Conservation (phyloP, 2,113 vertebrate genomes). For the Phrynosoma blainvillii region DNA sequence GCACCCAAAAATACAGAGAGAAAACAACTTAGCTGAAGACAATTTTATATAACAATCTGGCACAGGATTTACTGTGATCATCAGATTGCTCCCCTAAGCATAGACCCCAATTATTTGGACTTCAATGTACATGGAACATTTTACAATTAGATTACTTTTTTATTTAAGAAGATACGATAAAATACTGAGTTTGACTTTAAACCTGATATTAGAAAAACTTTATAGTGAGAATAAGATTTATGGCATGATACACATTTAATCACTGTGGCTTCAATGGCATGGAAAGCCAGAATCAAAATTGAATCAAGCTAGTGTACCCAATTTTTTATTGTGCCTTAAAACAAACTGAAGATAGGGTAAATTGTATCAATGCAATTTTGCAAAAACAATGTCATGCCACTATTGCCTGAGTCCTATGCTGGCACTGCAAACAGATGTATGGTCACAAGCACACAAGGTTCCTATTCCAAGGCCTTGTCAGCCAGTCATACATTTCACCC, state of each 20-base stretch:
- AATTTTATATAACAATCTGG: no score
- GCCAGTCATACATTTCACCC: no score
- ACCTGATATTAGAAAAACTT: neutral
- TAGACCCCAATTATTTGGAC: neutral
- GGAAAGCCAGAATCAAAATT: neutral
- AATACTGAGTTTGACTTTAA: neutral
- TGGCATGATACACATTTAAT: neutral
- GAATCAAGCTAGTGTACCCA: no score
- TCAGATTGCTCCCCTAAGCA: no score
- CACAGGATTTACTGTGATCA: no score
- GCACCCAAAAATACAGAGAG: no score
- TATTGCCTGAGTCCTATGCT: neutral
- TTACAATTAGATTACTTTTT: neutral
- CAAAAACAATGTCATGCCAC: neutral
- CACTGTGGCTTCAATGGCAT: neutral
- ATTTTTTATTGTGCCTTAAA: no score
- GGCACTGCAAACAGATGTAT: neutral
- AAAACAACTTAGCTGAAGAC: no score
- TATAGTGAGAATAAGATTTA: neutral
- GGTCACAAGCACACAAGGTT: neutral
- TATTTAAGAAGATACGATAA: neutral
- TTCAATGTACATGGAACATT: neutral
- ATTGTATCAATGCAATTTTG: neutral
- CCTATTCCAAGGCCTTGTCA: no score
- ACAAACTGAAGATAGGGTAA: neutral